Percentiles rank a stretch among this genome's conserved stretches.
These are phyloP conservation scores for Dipodomys ordii DNA, from an alignment of 2,113 vertebrate genomes.

Conservation along the genomic window DNA sequence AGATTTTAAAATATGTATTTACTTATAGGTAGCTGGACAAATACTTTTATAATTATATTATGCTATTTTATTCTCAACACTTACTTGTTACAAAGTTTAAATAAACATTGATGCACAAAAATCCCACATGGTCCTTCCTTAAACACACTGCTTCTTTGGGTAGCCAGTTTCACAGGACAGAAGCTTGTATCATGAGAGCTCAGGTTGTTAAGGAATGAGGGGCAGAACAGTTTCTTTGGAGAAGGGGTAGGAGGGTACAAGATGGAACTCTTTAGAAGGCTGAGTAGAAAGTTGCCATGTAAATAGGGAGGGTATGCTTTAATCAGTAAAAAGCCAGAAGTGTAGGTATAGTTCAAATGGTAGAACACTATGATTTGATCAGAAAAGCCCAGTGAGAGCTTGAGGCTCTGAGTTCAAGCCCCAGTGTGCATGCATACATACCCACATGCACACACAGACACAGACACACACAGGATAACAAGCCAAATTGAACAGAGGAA, in stretches of 20 bases:
- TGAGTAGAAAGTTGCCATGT: fast-evolving
- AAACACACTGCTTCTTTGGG: background rate
- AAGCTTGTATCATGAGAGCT: no score
- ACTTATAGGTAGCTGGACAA: background rate
- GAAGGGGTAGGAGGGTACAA: background rate
- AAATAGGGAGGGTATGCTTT: background rate
- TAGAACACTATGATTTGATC: no score
- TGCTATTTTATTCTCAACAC: background rate
- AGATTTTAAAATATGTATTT: background rate
- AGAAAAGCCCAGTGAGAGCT: no score
- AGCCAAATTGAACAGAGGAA: background rate
- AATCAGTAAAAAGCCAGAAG: no score
- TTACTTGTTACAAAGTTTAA: constrained; percentile 18
- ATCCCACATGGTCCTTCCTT: background rate
- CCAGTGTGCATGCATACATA: no score
- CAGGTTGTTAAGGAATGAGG: background rate
- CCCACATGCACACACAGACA: no score
- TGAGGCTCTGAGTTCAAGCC: no score
- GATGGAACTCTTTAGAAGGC: background rate
- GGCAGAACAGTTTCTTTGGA: background rate
- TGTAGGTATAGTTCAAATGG: no score
- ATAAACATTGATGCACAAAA: background rate
- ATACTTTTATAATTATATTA: no score
- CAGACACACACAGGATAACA: background rate
- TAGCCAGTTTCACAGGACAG: background rate